Conservation (phyloP, 2,113 vertebrate genomes). For the Aramus guarauna region DNA sequence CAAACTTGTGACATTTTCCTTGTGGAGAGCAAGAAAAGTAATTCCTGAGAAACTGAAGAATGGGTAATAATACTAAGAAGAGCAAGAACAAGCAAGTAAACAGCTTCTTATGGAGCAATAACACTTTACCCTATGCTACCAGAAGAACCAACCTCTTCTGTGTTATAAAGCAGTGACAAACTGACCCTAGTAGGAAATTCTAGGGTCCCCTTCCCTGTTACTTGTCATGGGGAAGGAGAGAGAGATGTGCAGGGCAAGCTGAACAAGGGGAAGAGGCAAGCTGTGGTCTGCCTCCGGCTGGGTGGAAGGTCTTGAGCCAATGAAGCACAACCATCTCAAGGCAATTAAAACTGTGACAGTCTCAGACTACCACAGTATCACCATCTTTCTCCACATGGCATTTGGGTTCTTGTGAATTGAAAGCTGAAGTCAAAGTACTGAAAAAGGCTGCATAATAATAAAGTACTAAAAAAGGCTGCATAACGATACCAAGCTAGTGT, state of each 20-base stretch:
- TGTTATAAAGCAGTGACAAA: not conserved
- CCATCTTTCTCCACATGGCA: not conserved
- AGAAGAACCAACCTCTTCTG: not conserved
- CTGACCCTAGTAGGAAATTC: not conserved
- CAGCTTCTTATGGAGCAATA: not conserved
- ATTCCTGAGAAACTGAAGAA: not conserved
- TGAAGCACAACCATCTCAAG: not conserved
- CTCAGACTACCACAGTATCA: not conserved
- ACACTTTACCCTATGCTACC: not conserved
- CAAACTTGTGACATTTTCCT: not conserved
- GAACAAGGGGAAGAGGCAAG: not conserved
- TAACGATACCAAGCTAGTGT: not conserved
- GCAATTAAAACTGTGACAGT: not conserved
- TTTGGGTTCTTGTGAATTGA: not conserved
- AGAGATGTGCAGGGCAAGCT: not conserved
- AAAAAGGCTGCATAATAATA: not conserved
- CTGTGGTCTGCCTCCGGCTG: not conserved
- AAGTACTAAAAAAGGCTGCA: not conserved
- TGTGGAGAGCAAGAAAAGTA: not conserved
- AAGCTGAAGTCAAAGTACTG: not conserved
- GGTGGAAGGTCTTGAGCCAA: not conserved
- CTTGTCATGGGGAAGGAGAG: not conserved
- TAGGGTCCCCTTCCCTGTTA: not conserved
- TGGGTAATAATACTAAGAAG: not conserved
- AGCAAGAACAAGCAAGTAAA: not conserved